These are phyloP conservation scores for Oryzias curvinotus DNA, from an alignment of 2,113 vertebrate species.

Conservation along the genomic window DNA sequence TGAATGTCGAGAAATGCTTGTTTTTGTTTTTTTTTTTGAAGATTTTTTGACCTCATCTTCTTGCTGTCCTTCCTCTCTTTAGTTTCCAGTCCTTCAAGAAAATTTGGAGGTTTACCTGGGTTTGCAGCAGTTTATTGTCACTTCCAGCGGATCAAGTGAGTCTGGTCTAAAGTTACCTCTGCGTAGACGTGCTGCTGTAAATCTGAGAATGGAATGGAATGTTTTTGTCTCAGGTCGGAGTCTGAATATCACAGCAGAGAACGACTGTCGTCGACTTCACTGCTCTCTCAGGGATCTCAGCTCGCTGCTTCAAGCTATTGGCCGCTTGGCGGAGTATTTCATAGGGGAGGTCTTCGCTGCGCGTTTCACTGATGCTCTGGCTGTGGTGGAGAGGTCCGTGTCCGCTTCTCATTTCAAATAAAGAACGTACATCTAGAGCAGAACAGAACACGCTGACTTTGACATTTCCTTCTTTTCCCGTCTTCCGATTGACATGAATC, in stretches of 20 bases:
- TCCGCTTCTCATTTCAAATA: background rate
- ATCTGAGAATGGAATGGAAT: background rate
- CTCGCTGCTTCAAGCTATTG: constrained; percentile 93
- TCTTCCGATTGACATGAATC: background rate
- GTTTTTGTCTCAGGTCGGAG: constrained; percentile 79
- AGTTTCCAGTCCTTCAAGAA: constrained; percentile 97
- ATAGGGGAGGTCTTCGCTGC: constrained; percentile 90
- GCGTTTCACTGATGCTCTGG: constrained; percentile 89
- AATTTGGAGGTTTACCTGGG: constrained; percentile 96
- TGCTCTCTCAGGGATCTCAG: constrained; percentile 94
- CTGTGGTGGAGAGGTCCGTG: constrained; percentile 91
- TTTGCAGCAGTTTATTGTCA: constrained; percentile 92
- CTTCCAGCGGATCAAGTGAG: constrained; percentile 86
- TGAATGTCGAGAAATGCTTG: background rate
- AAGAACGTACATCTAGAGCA: background rate
- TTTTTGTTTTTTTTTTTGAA: background rate
- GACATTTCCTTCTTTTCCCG: background rate
- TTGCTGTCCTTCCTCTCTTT: constrained; percentile 44
- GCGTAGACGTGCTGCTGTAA: background rate
- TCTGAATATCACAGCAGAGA: constrained; percentile 94
- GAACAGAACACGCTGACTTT: too few relatives aligned
- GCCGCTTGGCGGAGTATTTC: constrained; percentile 93
- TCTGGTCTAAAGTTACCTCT: background rate
- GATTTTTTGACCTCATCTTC: background rate
- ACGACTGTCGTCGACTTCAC: constrained; percentile 92